Base-by-base conservation (phyloP, 1,140 invertebrate species). In the Ceratosolen fusciceps region DNA sequence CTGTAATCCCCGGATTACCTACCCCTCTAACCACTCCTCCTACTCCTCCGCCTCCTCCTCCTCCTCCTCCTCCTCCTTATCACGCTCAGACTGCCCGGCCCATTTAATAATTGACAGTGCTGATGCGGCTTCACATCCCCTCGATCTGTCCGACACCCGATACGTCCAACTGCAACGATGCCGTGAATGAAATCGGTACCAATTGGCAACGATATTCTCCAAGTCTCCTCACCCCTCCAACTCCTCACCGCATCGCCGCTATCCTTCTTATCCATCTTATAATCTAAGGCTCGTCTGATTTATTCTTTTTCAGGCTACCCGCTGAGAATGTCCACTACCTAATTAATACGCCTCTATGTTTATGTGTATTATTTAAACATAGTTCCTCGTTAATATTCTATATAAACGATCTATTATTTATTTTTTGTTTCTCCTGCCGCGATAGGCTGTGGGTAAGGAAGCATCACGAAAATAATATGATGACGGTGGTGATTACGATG, bases 321-420 rank as follows among this genome's bases (percentile, higher is more conserved):
- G 54, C 73, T 37, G 26, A 70, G 37, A 75, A 75, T 56, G 49
- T 14, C 58, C 43, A 26, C 47, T 54, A 79, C 71, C 77, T 72
- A 77, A n/a, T n/a, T n/a, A n/a, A 49, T 24, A 14, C 60, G 26
- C 39, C 26, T 67, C 77, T 79, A 78, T 60, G 78, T 78, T 74
- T 72, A 56, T 52, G 14, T 52, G 14, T 52, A 62, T 54, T n/a
- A n/a, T n/a, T n/a, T 56, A 74, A 73, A 68, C 67, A 74, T 82
- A 58, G 60, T 54, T 71, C 68, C 68, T 80, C 34, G 65, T 60
- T 73, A n/a, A 74, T 68, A 77, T 82, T 70, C 74, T 77, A 74
- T 74, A 26, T 78, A 78, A 60, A 72, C 68, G 58, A 78, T 52
- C 10, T 62, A 56, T 43, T 77, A 52, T 16, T 71, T 70, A 56